A percentile compares a stretch with the other conserved stretches of the same genome.
Conservation (phyloP, 2,113 vertebrate species). For the Anser brachyrhynchus region DNA sequence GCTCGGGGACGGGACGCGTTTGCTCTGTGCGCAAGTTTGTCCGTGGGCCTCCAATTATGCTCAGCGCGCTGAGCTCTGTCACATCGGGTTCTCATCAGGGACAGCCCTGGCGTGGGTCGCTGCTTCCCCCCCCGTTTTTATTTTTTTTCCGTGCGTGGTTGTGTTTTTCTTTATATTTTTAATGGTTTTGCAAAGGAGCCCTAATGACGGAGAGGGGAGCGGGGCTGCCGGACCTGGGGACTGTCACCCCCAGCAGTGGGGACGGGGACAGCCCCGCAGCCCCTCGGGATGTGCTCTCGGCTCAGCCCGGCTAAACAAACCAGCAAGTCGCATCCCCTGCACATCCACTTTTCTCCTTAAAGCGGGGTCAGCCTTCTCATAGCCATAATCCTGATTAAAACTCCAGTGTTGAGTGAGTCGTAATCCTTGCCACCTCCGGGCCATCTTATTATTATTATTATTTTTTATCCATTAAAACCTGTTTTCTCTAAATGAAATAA, state of each 20-base stretch:
- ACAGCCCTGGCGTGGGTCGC: background rate
- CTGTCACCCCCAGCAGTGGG: background rate
- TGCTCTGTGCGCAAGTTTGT: background rate
- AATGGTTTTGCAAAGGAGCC: background rate
- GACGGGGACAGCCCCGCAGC: background rate
- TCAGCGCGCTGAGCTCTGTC: conserved; percentile 44
- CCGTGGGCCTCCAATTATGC: conserved; percentile 34
- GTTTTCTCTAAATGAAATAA: conserved; percentile 49
- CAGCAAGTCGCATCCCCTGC: background rate
- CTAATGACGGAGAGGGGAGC: background rate
- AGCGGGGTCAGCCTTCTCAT: background rate
- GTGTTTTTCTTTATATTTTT: background rate
- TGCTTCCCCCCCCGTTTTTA: rapidly evolving
- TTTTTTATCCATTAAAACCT: conserved; percentile 24
- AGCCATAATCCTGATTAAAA: conserved; percentile 23
- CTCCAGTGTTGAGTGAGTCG: background rate
- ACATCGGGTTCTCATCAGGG: conserved; percentile 52
- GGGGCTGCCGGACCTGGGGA: background rate
- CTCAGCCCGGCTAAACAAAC: background rate
- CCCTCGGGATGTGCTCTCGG: background rate
- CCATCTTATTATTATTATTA: background rate
- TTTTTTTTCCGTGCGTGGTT: background rate
- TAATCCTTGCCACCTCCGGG: conserved; percentile 43
- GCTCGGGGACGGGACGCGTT: background rate
- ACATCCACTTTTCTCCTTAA: background rate